These are phyloP conservation scores for Tolmerus cingulatus DNA, from an alignment of 2,888 invertebrate species.

Conservation along the genomic window DNA sequence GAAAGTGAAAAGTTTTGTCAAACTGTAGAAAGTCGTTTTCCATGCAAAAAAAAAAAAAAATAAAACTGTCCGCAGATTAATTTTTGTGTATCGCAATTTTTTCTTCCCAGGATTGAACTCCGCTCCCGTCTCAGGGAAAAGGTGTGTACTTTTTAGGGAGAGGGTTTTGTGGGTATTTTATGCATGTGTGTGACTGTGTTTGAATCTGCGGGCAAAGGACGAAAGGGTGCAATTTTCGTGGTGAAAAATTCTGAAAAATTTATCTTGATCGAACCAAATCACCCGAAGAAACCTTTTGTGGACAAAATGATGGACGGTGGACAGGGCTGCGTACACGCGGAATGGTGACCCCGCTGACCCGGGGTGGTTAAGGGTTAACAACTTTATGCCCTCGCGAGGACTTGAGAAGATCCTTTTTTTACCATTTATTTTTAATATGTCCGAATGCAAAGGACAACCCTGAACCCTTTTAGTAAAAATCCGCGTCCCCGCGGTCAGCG, in stretches of 20 bases:
- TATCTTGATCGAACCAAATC: not conserved
- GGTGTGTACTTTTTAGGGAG: not conserved
- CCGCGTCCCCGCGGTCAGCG: slow-evolving; percentile 14
- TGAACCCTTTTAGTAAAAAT: not conserved
- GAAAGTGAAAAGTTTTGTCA: slow-evolving; percentile 55
- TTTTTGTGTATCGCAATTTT: slow-evolving; percentile 10
- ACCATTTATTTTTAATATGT: not conserved
- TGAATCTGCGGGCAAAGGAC: not conserved
- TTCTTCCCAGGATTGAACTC: not conserved
- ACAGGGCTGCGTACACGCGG: not conserved
- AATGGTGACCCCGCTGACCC: not conserved
- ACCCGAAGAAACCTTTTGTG: not conserved
- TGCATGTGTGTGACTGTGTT: not conserved
- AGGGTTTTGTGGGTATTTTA: not conserved
- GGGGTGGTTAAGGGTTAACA: not conserved
- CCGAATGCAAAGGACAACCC: not conserved
- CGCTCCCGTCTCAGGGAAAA: not conserved
- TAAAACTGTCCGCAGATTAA: slow-evolving; percentile 29
- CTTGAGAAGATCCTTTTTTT: not conserved
- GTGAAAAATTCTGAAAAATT: not conserved
- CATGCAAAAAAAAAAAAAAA: not conserved
- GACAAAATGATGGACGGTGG: slow-evolving; percentile 1
- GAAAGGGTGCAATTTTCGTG: not conserved
- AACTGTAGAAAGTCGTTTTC: slow-evolving; percentile 50
- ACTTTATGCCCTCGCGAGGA: not conserved